Evolutionary conservation across 2,888 invertebrate genomes (phyloP).

Genomic region (Ormyrus labotus): DNA sequence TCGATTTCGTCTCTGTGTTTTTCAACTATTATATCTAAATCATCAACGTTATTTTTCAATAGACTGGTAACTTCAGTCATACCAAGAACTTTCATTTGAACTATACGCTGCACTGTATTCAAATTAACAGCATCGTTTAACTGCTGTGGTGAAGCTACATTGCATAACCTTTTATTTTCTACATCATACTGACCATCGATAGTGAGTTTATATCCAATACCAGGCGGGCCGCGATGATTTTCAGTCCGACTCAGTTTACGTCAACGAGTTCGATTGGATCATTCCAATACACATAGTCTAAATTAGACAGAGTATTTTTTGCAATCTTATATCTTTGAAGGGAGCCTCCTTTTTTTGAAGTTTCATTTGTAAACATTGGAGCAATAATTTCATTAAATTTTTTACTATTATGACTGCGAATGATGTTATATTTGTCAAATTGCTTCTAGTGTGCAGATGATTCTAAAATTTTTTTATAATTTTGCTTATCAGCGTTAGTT

Average conservation of each 20-base stretch:
- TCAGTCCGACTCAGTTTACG: not conserved
- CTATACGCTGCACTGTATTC: not conserved
- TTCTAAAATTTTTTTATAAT: not conserved
- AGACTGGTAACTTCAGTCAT: too few species aligned
- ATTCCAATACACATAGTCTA: not conserved
- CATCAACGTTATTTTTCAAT: too few species aligned
- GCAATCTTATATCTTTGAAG: not conserved
- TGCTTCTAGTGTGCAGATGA: slow-evolving; percentile 2
- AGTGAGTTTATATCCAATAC: slow-evolving; percentile 9
- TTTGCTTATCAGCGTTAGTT: not conserved
- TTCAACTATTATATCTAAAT: not conserved
- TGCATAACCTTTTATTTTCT: not conserved
- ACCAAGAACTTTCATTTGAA: not conserved
- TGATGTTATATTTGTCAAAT: not conserved
- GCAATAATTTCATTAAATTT: too few species aligned
- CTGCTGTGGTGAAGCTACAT: not conserved
- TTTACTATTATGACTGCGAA: too few species aligned
- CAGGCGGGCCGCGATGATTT: not conserved
- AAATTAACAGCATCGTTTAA: not conserved
- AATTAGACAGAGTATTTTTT: not conserved
- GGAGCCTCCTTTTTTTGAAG: not conserved
- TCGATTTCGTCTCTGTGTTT: not conserved
- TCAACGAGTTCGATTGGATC: not conserved
- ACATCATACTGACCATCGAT: slow-evolving; percentile 3
- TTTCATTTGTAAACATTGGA: too few species aligned